Percentiles rank a stretch among this genome's conserved stretches.
Conservation (phyloP, 2,113 vertebrate species). For the Myiopsitta monachus region DNA sequence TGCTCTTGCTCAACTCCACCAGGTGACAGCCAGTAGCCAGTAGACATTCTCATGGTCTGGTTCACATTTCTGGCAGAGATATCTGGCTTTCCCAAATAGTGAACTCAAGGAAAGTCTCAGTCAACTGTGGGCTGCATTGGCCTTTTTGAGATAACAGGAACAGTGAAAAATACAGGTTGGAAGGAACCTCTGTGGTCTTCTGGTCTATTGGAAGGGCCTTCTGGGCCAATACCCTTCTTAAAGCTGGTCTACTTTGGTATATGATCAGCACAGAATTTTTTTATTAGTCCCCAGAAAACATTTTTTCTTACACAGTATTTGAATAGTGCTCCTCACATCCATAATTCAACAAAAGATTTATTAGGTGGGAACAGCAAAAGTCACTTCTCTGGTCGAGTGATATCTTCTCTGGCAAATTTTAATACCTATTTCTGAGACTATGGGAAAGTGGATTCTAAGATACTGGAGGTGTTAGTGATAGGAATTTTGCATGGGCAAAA, state of each 20-base stretch:
- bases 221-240: background rate
- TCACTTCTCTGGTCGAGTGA: background rate
- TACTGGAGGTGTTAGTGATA: background rate
- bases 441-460: background rate
- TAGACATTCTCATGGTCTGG: background rate
- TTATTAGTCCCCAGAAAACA: accelerated
- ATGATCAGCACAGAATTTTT: background rate
- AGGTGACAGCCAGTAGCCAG: background rate
- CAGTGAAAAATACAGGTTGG: background rate
- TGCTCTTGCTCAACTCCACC: background rate
- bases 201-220: background rate
- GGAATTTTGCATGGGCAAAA: background rate
- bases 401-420: background rate
- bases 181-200: background rate
- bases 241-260: background rate
- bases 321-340: background rate
- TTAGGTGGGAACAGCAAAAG: background rate
- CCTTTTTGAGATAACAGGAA: background rate
- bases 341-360: background rate
- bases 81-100: background rate
- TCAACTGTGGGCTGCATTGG: background rate
- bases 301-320: background rate
- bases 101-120: background rate
- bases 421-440: background rate
- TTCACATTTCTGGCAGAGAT: background rate